These are phyloP conservation scores for Spea hammondii DNA, from an alignment of 2,797 vertebrate genomes.

Conservation along the genomic window DNA sequence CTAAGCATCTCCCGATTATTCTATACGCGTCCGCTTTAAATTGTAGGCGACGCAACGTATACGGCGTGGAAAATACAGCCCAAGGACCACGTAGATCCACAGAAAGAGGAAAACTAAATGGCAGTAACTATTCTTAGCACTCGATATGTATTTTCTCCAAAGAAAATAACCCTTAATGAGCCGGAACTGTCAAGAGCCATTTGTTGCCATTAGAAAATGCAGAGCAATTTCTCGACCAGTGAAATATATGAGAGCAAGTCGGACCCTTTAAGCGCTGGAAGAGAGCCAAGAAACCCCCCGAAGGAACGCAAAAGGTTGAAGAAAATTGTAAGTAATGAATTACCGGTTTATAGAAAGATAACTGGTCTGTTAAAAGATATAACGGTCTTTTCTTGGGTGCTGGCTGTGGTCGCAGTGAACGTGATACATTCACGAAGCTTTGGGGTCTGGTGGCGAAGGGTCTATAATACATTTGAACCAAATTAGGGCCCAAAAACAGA, in stretches of 20 bases:
- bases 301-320: background rate
- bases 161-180: slow-evolving; percentile 8
- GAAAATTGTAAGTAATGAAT: too few relatives aligned
- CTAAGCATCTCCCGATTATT: too few relatives aligned
- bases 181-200: slow-evolving; percentile 4
- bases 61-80: too few relatives aligned
- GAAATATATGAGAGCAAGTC: background rate
- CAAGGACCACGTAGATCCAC: too few relatives aligned
- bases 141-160: slow-evolving; percentile 2
- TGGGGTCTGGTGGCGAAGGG: background rate
- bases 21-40: too few relatives aligned
- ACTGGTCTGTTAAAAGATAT: too few relatives aligned
- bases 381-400: too few relatives aligned
- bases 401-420: too few relatives aligned
- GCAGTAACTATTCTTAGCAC: background rate
- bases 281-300: background rate
- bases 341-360: too few relatives aligned
- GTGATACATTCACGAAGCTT: too few relatives aligned
- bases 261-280: background rate
- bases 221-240: background rate
- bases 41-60: too few relatives aligned
- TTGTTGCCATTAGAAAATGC: background rate
- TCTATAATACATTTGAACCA: background rate
- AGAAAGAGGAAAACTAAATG: too few relatives aligned
- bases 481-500: background rate